Evolutionary conservation across 1,140 invertebrate genomes (phyloP), one percentile per base, ranked within the genome.

Genomic region (Drosophila lacertosa): DNA sequence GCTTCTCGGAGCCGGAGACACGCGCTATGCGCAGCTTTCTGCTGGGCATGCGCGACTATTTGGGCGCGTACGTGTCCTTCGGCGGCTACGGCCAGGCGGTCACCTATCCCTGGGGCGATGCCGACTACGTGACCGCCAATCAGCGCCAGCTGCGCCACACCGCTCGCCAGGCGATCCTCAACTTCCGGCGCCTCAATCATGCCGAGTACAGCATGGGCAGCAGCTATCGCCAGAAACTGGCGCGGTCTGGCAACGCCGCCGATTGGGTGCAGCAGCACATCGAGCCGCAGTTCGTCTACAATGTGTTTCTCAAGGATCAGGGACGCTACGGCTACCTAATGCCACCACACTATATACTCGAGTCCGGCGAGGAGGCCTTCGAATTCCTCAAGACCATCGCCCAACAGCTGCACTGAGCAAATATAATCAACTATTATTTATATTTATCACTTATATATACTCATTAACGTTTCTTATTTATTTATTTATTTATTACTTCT

Each of bases 1-100:
- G 96, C 0, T 98, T 97, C 89, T 97, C 96, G 0, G 97, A 98
- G 91, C 94, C 95, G 0, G 97, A 98, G 92, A 96, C 96, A 0
- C 91, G 91, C 40, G 94, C 96, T 0, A 92, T 96, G 33, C 92
- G 94, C 6, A 94, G 95, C 75, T 94, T 94, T 37, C 92, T 95
- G 9, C 74, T 94, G 67, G 72, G 89, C 0, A 70, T 91, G 68
- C 65, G 77, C 3, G 74, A 90, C 2, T 74, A 77, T 47, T 16
- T 91, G 13, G 88, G 80, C 0, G 90, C 83, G 70, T 98, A 96
- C 80, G 89, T 97, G 3, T 93, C 94, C 0, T 93, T 97, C 54
- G 96, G 97, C 63, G 95, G 95, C 15, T 97, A 96, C 86, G 94
- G 95, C 0, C 96, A 97, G 91, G 91, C 95, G 29, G 93, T 96